Conservation (phyloP, 2,888 invertebrate species). For the Ectemnius continuus region DNA sequence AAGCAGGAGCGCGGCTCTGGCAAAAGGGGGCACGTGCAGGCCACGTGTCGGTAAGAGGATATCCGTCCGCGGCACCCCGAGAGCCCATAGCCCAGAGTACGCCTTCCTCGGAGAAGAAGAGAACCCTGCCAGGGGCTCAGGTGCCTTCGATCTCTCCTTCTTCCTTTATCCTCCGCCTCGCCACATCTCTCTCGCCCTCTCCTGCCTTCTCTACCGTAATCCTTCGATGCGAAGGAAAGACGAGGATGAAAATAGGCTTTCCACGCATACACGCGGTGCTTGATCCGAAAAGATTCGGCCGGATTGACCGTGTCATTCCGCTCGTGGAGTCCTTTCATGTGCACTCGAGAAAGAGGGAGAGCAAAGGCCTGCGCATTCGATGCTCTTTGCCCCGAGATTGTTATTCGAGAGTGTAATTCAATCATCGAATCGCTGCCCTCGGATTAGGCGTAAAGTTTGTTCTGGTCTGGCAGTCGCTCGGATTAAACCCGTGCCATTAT, state of each 20-base stretch:
- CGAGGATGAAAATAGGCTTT: background rate
- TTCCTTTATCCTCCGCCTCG: conserved; percentile 35
- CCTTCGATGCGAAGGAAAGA: conserved; percentile 5
- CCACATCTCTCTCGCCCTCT: conserved; percentile 18
- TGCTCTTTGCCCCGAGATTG: conserved; percentile 2
- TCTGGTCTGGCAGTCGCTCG: too few relatives aligned
- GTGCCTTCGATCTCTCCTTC: conserved; percentile 54
- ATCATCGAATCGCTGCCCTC: background rate
- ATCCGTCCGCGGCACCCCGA: conserved; percentile 70
- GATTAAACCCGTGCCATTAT: too few relatives aligned
- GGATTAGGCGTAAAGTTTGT: too few relatives aligned
- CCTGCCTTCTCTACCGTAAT: conserved; percentile 26
- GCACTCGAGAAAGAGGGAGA: too few relatives aligned
- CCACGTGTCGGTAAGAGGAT: conserved; percentile 78
- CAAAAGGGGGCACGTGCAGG: conserved; percentile 74
- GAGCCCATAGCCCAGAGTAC: conserved; percentile 21
- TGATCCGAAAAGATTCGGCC: background rate
- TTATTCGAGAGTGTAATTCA: conserved; percentile 7
- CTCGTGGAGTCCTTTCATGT: background rate
- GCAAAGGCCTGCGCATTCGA: background rate
- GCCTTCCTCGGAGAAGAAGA: conserved; percentile 47
- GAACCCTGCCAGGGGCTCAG: conserved; percentile 56
- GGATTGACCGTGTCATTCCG: conserved; percentile 9
- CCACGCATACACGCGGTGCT: background rate
- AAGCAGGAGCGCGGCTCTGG: conserved; percentile 56